Evolutionary conservation across 2,888 invertebrate genomes (phyloP), one percentile per base, ranked within the genome.

Genomic region (Ptychoptera contaminata): DNA sequence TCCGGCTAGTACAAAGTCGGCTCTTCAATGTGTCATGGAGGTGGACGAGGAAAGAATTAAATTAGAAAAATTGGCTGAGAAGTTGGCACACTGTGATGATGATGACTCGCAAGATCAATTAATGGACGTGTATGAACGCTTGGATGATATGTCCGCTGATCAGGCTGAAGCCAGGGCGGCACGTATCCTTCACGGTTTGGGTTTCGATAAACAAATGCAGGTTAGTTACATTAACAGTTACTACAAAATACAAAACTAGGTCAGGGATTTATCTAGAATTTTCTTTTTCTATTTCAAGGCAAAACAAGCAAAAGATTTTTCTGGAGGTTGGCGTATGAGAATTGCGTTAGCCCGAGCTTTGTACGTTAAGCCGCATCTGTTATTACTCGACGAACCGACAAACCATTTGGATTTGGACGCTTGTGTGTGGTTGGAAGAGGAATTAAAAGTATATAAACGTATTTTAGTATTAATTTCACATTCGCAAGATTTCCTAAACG

Each of bases 401-500:
- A 98, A 98, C 69, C 98, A 98, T 67, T 77, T 98, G 50, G 98
- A 98, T 74, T 73, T 99, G 54, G 94, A 98, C 61, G 97, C 98
- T 46, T 98, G 97, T 63, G 97, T 98, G 39, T 99, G 98, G 98
- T 76, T 99, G 46, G 98, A 99, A 67, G 91, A 94, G 63, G 97
- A 98, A 68, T 73, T 98, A 37, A 92, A 91, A 69, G 84, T 82
- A 49, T 96, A 98, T 67, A 94, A 93, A 67, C 77, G 97, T 55
- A 97, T 96, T 63, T 71, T 99, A 57, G 90, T 99, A 49, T 76
- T 99, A 51, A 93, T 98, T 55, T 98, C 98, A 2, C 98, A 99
- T 69, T 98, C 98, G 4, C 98, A 99, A 72, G 91, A 98, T 76
- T 98, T 98, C 68, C 72, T 98, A 55, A 98, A 98, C 63, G 96